Base-by-base conservation (phyloP, 1,140 invertebrate species). In the Arion vulgaris region DNA sequence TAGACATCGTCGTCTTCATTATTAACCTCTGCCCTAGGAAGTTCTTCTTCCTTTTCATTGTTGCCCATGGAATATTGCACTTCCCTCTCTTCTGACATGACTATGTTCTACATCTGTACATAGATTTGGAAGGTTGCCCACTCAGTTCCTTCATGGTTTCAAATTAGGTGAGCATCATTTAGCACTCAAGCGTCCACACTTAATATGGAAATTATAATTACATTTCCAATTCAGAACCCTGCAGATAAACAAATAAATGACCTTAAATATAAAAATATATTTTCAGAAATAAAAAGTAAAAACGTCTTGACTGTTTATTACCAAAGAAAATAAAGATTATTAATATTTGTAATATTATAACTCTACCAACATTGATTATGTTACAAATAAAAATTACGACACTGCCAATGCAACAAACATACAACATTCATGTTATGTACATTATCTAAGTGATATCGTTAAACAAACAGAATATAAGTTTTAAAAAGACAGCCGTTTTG, bases 1-100 rank as follows among this genome's bases (percentile, higher is more conserved):
- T 85, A 89, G 17, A 89, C 83, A 66, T 89, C 88, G 0, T 84
- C 84, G 17, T 88, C 86, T 51, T 80, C 83, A 32, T 98, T 97
- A 83, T 95, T 95, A 88, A 98, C 97, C 89, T 98, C 97, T 92
- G 97, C 96, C 86, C 95, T 96, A 26, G 98, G 92, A 89, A 97
- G 95, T 36, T 95, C 95, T 93, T 95, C 95, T 0, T 97, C 82
- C 4, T 17, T 32, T 23, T 72, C 38, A 0, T 45, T 49, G 80
- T 11, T 53, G 23, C 45, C 53, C 94, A 91, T 97, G 96, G 72
- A 94, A 94, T 51, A 93, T 93, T 73, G 93, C 92, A 34, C 36
- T 41, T 74, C 75, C 75, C 51, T 73, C 23, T 73, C 13, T 26
- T 41, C 71, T 41, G 71, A 73, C 41, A 41, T 49, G 41, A 34